Percentiles rank a stretch among this genome's conserved stretches.
Conservation (phyloP, 2,113 vertebrate species). For the Rhinoderma darwinii region DNA sequence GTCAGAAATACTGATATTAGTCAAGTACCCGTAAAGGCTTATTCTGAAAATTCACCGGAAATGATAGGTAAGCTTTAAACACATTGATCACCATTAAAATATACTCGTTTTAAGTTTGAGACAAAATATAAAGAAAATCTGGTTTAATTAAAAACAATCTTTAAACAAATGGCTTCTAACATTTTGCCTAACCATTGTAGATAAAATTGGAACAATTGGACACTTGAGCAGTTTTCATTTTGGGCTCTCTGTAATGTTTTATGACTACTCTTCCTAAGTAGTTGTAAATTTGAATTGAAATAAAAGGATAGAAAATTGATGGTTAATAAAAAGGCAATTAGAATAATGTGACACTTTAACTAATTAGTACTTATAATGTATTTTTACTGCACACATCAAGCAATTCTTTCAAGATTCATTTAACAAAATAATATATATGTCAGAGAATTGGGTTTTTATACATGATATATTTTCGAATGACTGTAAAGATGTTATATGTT, state of each 20-base stretch:
- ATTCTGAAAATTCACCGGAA: too few relatives aligned
- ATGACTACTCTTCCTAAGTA: slow-evolving; percentile 37
- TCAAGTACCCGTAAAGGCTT: too few relatives aligned
- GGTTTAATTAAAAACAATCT: neutral
- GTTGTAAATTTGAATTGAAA: slow-evolving; percentile 30
- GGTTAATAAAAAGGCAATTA: slow-evolving; percentile 52
- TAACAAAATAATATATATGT: neutral
- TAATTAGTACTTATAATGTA: slow-evolving; percentile 45
- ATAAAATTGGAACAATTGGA: neutral
- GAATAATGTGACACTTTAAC: slow-evolving; percentile 49
- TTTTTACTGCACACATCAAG: neutral
- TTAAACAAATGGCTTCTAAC: too few relatives aligned
- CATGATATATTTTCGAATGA: neutral
- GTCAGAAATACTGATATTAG: too few relatives aligned
- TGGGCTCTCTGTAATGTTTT: slow-evolving; percentile 5
- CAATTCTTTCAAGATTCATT: neutral
- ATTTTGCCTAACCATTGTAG: neutral
- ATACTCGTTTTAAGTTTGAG: neutral
- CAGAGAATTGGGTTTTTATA: neutral
- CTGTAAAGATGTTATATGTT: neutral
- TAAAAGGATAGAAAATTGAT: slow-evolving; percentile 40
- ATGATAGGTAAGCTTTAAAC: too few relatives aligned
- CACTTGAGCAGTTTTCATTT: neutral
- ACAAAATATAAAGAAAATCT: neutral
- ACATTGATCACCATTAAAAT: neutral